Evolutionary conservation across 2,797 vertebrate species (phyloP).

Genomic region (Tinamus major): DNA sequence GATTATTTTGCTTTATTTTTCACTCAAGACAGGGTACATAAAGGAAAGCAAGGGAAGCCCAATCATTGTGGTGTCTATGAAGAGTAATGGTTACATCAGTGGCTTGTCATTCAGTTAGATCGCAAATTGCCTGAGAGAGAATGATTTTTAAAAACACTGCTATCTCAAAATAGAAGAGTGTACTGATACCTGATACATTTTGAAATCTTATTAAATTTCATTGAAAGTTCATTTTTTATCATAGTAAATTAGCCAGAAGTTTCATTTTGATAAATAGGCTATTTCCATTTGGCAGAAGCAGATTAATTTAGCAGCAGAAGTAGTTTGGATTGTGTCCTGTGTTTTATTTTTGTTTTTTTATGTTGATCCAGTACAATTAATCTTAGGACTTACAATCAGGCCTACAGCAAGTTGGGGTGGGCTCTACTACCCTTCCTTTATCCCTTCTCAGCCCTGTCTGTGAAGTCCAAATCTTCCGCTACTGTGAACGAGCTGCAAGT

Average conservation of each 20-base stretch:
- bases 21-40: fast-evolving
- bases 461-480: neutral
- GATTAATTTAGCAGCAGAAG: constrained; percentile 1
- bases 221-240: constrained; percentile 19
- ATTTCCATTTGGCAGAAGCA: constrained; percentile 18
- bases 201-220: constrained; percentile 15
- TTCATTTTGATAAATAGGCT: constrained; percentile 31
- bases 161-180: neutral
- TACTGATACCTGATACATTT: neutral
- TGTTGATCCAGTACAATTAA: neutral
- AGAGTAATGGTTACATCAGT: neutral
- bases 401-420: neutral
- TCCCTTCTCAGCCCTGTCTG: neutral
- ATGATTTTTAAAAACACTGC: neutral
- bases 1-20: neutral
- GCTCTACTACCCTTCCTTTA: neutral
- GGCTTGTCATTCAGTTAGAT: neutral
- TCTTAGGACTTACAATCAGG: neutral
- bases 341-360: neutral
- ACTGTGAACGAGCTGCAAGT: neutral
- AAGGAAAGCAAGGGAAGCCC: neutral
- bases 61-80: neutral
- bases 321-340: neutral
- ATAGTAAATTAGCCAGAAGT: neutral
- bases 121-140: neutral